Evolutionary conservation across 2,797 vertebrate genomes (phyloP), one percentile per base, ranked within the genome.

Genomic region (Syngnathus acus): DNA sequence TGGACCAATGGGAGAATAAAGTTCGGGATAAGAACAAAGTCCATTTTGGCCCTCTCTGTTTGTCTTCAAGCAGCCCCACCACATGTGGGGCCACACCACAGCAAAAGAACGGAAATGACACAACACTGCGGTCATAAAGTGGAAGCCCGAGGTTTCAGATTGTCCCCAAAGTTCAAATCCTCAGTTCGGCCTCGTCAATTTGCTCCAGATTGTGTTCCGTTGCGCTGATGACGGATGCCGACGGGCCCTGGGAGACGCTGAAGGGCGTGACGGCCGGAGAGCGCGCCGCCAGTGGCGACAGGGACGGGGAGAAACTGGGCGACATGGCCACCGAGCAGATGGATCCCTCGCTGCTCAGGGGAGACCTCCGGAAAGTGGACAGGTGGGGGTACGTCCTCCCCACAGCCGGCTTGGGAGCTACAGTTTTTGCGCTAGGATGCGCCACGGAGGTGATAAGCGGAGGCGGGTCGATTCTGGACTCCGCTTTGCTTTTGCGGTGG

Each of bases 401-500:
- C 0, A 93, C 89, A 0, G 94, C 95, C 0, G 87, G 87, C 68
- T 98, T 98, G 0, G 97, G 95, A 57, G 95, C 95, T 63, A 99
- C 97, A 0, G 97, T 96, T 85, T 97, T 98, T 67, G 97, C 97
- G n/a, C 95, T 94, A 0, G 97, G 97, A 71, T 98, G 97, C 72
- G 97, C 97, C 79, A 99, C 96, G 0, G 95, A 94, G 62, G 97
- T 99, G 85, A 99, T 99, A 82, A 99, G 96, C 73, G 97, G 97
- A 0, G 97, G 97, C 0, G 97, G 97, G 77, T 98, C 95, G 0
- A 99, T 97, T 77, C 96, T 93, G 58, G 95, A 93, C 81, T 97
- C 95, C 1, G 94, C 93, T 77, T 94, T 93, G 43, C 86, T 89
- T 76, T 95, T 95, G 63, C 93, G 82, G 51, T 92, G 93, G 82